Evolutionary conservation across 2,888 invertebrate species (phyloP).

Genomic region (Charanyca ferruginea): DNA sequence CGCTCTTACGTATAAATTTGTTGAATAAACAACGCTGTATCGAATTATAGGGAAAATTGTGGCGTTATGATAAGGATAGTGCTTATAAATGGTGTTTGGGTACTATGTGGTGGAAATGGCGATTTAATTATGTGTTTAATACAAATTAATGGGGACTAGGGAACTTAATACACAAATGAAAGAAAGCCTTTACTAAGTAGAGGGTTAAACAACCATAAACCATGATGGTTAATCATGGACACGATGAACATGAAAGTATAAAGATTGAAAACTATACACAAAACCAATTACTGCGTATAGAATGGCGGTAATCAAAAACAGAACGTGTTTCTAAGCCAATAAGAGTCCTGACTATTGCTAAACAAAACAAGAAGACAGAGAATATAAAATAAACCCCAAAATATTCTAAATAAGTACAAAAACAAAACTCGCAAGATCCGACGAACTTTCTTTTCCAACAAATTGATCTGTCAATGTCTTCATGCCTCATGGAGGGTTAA

Average conservation of each 20-base stretch:
- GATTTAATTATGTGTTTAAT: constrained; percentile 12
- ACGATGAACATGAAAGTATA: background rate
- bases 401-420: background rate
- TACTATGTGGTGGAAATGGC: background rate
- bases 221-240: no score
- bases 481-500: constrained; percentile 56
- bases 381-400: constrained; percentile 1
- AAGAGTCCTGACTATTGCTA: no score
- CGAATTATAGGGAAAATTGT: constrained; percentile 52
- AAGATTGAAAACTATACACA: no score
- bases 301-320: no score
- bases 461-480: constrained; percentile 69
- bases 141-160: constrained; percentile 5
- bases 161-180: background rate
- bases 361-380: background rate
- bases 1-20: constrained; percentile 54
- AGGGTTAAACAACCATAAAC: background rate
- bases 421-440: constrained; percentile 2
- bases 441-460: constrained; percentile 37
- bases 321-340: no score
- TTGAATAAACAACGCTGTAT: constrained; percentile 59
- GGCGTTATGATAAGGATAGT: constrained; percentile 45
- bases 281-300: background rate
- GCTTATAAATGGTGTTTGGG: constrained; percentile 33
- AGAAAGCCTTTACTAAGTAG: background rate